Evolutionary conservation across 1,140 invertebrate species (phyloP), one percentile per base, ranked within the genome.

Genomic region (Calliphora vicina): DNA sequence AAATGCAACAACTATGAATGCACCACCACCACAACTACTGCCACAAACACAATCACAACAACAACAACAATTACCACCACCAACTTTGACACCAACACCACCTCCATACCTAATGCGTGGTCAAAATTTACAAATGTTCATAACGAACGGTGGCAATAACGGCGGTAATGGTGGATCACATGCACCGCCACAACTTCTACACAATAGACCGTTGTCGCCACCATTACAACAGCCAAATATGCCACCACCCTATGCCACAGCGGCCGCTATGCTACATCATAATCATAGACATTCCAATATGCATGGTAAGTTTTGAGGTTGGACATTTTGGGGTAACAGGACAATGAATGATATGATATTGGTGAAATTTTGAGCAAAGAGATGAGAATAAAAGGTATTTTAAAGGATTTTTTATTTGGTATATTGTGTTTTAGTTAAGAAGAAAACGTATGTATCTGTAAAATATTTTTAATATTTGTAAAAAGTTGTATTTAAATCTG

Each of bases 201-300:
- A 71, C 9, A 35, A 42, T 81, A 35, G 74, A 78, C 74, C 74
- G 2, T 78, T 78, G 23, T 78, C 74, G 20, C 74, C 74, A 43
- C 35, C 42, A 43, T 42, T 43, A 42, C 73, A 42, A n/a, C 73
- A 76, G 25, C 8, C 73, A 76, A 76, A 76, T 76, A 78, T 78
- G 74, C 74, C 80, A 23, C 80, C 80, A 25, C 80, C 86, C 20
- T 82, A 45, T 73, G 81, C 81, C 27, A 72, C 57, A 67, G 83
- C 80, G 26, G 83, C 72, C 20, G 81, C 81, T 35, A 71, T 84
- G 61, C 35, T 82, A 43, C 83, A 84, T 82, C 80, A 78, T 71
- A 83, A 43, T 73, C 83, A 74, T 85, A 83, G 87, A 87, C 83
- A 87, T 88, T 83, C 88, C 82, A 82, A 82, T 82, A 81, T 84